A percentile compares a stretch with the other conserved stretches of the same genome.
phyloP scores from a whole-genome alignment of 2,797 vertebrate genomes.

The Petrocephalus schoutedeni region DNA sequence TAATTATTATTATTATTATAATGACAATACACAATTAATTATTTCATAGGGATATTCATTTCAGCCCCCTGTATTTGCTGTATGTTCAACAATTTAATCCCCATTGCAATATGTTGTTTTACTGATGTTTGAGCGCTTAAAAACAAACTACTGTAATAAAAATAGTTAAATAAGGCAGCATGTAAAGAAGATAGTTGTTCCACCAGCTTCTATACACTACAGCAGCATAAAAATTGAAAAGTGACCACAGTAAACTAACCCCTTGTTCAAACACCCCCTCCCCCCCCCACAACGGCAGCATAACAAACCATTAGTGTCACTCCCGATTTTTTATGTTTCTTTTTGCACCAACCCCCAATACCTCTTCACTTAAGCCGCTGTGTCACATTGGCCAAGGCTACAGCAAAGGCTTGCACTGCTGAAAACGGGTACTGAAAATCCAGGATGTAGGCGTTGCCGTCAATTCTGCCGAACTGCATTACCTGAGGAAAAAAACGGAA shows the following conservation, averaged over 20 bases:
- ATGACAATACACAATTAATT: neutral
- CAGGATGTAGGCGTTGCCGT: conserved; percentile 97
- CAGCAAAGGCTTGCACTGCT: conserved; percentile 96
- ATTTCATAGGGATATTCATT: conserved; percentile 61
- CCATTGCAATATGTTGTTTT: conserved; percentile 47
- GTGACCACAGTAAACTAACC: conserved; percentile 68
- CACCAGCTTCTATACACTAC: conserved; percentile 61
- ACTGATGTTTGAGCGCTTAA: conserved; percentile 50
- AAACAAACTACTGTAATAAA: conserved; percentile 43
- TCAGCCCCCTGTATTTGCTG: conserved; percentile 71
- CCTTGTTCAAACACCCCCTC: conserved; percentile 53
- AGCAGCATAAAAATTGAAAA: conserved; percentile 71
- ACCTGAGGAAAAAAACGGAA: conserved; percentile 64
- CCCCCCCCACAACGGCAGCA: conserved; percentile 58
- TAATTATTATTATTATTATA: neutral
- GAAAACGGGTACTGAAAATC: conserved; percentile 99
- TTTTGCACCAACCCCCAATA: conserved; percentile 25
- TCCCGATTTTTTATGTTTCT: conserved; percentile 35
- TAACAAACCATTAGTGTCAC: conserved; percentile 42
- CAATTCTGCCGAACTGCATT: conserved; percentile 99
- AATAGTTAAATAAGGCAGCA: conserved; percentile 56
- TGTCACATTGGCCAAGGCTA: conserved; percentile 97
- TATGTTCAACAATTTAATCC: conserved; percentile 50
- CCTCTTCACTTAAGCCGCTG: conserved; percentile 91
- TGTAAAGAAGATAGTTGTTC: conserved; percentile 53